Base-by-base conservation (phyloP, 2,113 vertebrate genomes). In the Strix aluco region DNA sequence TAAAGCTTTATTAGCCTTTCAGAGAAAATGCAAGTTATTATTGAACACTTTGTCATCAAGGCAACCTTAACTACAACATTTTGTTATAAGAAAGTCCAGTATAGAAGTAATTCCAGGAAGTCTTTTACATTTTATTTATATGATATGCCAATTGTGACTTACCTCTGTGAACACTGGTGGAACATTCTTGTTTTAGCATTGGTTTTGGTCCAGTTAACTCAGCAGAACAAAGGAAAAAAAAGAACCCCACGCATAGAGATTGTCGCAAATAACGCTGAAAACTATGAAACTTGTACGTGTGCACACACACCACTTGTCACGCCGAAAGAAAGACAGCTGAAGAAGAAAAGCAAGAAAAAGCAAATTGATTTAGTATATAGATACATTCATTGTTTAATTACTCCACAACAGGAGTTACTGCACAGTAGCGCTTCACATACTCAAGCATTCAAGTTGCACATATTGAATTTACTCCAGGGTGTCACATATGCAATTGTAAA, bases 271-370 rank as follows among this genome's bases (percentile, higher is more conserved):
- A 62, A 14, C n/a, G 19, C n/a, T 44, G 46, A 47, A 78, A 90
- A 2, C 8, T 9, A 23, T 13, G 13, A 29, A 75, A 47, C 26
- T 57, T 22, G 1, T 21, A 9, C 0, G 0, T 3, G 0, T 6
- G 18, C 13, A 15, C 30, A 10, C 9, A 9, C 8, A 22, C 1
- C 5, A 9, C 8, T 18, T 29, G 5, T 42, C 63, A 46, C 29
- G 32, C n/a, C 26, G 32, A 8, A 27, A n/a, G 57, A 51, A 52
- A 58, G n/a, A 47, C 26, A 58, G 6, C 26, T 65, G 7, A 44
- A 78, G 55, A 38, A 8, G 6, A 10, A 49, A 86, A 74, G 32
- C 9, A 52, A 32, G 51, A 30, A 79, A 49, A 82, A 36, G 1
- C 5, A 62, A 82, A 54, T 49, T 46, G 42, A 30, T 82, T 75